These are phyloP conservation scores for Gymnocephalus cernua DNA, from an alignment of 2,113 vertebrate genomes.

Conservation along the genomic window DNA sequence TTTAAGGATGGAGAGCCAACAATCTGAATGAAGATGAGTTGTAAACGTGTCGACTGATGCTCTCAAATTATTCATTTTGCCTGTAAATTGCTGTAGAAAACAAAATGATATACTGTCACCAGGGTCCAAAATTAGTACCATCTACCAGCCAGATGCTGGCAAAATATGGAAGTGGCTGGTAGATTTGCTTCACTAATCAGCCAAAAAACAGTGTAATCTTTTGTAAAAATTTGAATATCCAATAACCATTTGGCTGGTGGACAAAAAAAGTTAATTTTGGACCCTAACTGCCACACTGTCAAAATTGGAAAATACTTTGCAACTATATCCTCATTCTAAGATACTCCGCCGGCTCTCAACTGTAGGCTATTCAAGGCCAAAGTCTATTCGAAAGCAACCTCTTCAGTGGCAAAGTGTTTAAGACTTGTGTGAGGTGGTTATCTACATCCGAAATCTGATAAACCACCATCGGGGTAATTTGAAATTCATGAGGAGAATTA, in stretches of 20 bases:
- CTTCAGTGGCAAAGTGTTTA: neutral
- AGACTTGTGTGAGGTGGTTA: neutral
- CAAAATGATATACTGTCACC: too few species aligned
- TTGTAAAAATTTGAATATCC: too few species aligned
- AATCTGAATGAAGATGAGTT: neutral
- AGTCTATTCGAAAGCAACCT: neutral
- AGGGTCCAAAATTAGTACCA: too few species aligned
- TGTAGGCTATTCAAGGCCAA: neutral
- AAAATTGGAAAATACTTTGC: neutral
- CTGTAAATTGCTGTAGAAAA: neutral
- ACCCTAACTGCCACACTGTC: neutral
- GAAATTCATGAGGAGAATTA: neutral
- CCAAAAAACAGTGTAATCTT: too few species aligned
- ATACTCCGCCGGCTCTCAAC: too few species aligned
- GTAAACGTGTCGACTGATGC: neutral
- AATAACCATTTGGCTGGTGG: too few species aligned
- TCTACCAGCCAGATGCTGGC: too few species aligned
- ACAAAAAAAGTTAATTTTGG: too few species aligned
- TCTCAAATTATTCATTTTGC: neutral
- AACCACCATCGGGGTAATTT: neutral
- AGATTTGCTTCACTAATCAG: too few species aligned
- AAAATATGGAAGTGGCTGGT: too few species aligned
- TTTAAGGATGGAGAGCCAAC: neutral
- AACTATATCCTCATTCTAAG: neutral
- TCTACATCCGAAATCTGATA: neutral